A percentile compares a stretch with the other conserved stretches of the same genome.
Conservation (phyloP, 2,113 vertebrate species). For the Petromus typicus region DNA sequence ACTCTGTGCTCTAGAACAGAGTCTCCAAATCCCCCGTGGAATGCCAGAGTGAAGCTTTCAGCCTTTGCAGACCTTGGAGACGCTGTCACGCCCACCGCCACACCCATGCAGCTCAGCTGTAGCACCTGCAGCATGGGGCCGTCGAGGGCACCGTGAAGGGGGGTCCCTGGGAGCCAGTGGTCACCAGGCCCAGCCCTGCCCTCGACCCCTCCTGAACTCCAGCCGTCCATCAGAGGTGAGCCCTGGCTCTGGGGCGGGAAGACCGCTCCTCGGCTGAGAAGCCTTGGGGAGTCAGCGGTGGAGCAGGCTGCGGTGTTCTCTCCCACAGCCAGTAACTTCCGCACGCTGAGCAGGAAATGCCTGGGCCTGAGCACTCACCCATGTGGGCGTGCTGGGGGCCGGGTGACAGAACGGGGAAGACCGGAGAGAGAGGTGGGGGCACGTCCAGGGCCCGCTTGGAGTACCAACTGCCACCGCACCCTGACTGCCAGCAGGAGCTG, state of each 20-base stretch:
- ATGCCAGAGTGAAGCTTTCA: neutral
- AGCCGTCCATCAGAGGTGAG: neutral
- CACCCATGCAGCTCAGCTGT: rapidly evolving
- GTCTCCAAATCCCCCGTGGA: neutral
- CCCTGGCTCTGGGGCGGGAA: neutral
- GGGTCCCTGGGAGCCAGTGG: neutral
- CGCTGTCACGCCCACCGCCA: rapidly evolving
- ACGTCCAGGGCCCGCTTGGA: neutral
- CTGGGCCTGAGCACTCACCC: neutral
- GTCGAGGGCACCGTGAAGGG: rapidly evolving
- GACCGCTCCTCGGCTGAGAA: too few species aligned
- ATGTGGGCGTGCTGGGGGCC: neutral
- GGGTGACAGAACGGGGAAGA: neutral
- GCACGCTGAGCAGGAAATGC: neutral
- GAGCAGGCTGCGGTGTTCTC: too few species aligned
- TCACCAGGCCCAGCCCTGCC: neutral
- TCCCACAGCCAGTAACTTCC: neutral
- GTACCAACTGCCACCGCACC: neutral
- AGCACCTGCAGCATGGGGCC: rapidly evolving
- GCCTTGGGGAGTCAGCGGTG: too few species aligned
- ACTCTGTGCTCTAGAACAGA: neutral
- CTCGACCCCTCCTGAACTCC: neutral
- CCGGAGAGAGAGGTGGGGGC: too few species aligned
- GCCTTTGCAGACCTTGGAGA: neutral
- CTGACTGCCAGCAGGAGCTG: neutral